These are phyloP conservation scores for Drosophila aff. DNA, from an alignment of 1,140 invertebrate species.

Conservation along the genomic window DNA sequence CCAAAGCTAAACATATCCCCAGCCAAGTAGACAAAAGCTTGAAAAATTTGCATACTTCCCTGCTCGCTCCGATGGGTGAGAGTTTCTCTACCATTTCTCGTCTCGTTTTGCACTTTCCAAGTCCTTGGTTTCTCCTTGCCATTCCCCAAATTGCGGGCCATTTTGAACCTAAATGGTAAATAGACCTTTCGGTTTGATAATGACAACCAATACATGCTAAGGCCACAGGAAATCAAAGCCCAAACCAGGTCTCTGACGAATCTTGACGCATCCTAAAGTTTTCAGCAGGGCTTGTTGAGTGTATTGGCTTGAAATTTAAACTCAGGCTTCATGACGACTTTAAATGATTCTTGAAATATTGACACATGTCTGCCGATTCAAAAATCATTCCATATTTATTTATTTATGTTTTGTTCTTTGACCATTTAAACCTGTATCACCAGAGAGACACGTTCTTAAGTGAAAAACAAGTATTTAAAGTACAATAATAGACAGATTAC, in stretches of 20 bases:
- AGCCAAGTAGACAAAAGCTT: slow-evolving; percentile 61
- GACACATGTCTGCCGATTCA: neutral
- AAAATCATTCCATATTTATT: neutral
- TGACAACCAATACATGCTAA: slow-evolving; percentile 27
- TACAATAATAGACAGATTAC: neutral
- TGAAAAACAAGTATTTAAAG: neutral
- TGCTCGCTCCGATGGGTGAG: neutral
- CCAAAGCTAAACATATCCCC: slow-evolving; percentile 53
- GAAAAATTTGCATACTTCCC: slow-evolving; percentile 68
- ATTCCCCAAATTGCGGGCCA: slow-evolving; percentile 53
- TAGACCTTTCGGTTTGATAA: slow-evolving; percentile 48
- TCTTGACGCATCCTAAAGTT: slow-evolving; percentile 5
- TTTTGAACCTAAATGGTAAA: slow-evolving; percentile 37
- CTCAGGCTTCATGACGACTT: neutral
- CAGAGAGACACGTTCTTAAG: neutral
- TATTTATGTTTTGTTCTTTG: neutral
- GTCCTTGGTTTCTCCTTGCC: slow-evolving; percentile 14
- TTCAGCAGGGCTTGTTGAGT: neutral
- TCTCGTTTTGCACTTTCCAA: slow-evolving; percentile 43
- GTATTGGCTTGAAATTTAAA: slow-evolving; percentile 7
- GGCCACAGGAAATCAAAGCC: slow-evolving; percentile 31
- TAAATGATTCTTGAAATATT: neutral
- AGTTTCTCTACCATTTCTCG: slow-evolving; percentile 20
- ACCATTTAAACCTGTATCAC: neutral
- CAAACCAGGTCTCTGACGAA: neutral